Conservation (phyloP, 2,888 invertebrate species). For the Mesorhabditis spiculigera region DNA sequence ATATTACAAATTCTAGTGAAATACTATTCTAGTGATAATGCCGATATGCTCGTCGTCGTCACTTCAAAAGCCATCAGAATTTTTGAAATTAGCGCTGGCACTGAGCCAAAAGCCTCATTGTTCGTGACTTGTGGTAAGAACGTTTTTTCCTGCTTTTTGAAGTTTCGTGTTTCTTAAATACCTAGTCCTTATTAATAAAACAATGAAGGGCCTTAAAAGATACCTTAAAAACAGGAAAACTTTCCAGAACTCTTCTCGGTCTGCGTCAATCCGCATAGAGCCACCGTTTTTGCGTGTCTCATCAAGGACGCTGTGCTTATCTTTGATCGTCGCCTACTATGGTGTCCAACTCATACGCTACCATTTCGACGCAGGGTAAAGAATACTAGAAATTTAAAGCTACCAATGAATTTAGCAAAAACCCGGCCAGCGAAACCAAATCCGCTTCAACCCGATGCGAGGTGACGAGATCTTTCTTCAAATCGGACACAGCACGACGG, state of each 20-base stretch:
- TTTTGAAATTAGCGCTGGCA: background rate
- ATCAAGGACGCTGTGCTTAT: background rate
- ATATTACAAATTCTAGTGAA: background rate
- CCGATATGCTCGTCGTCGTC: background rate
- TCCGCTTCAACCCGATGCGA: constrained; percentile 6
- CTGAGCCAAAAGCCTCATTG: background rate
- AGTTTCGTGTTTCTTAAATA: no score
- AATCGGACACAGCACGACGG: background rate
- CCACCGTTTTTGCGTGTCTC: background rate
- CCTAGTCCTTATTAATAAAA: no score
- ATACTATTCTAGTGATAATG: background rate
- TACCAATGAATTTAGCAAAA: no score
- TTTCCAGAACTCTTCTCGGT: background rate
- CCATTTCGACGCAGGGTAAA: background rate
- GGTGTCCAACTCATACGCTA: background rate
- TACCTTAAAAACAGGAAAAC: background rate
- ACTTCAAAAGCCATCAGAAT: background rate
- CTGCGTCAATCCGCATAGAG: background rate
- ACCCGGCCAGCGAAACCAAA: background rate
- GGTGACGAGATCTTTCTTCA: background rate
- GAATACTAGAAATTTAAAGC: no score
- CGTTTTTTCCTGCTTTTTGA: background rate
- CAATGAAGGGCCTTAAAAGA: background rate
- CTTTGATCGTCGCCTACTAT: background rate
- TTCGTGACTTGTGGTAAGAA: constrained; percentile 2